A percentile compares a stretch with the other conserved stretches of the same genome.
These are phyloP conservation scores for Nylanderia fulva DNA, from an alignment of 1,140 invertebrate species.

Conservation along the genomic window DNA sequence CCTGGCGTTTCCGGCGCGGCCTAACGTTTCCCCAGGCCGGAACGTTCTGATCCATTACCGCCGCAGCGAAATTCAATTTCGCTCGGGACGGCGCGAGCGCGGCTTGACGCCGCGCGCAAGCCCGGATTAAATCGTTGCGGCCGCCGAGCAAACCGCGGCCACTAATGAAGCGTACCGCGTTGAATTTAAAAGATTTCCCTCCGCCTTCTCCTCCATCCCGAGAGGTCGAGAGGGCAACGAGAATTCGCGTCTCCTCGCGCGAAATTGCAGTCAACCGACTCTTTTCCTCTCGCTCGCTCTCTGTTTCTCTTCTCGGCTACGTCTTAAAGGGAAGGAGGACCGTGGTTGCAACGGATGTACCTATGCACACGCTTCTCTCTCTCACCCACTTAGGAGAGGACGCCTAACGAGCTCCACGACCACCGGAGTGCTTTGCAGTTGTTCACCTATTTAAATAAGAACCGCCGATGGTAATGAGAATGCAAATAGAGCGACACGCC, in stretches of 20 bases:
- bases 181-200: conserved; percentile 71
- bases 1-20: conserved; percentile 37
- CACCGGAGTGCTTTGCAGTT: conserved; percentile 69
- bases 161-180: conserved; percentile 72
- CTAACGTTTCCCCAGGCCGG: conserved; percentile 31
- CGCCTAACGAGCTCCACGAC: conserved; percentile 63
- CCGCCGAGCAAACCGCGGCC: conserved; percentile 64
- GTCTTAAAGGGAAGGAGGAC: background rate
- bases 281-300: background rate
- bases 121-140: conserved; percentile 78
- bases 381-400: background rate
- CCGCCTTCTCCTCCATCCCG: too few relatives aligned
- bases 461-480: conserved; percentile 79
- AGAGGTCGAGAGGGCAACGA: conserved; percentile 37
- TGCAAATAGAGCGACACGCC: conserved; percentile 76
- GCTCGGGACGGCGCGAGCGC: conserved; percentile 38
- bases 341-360: conserved; percentile 32
- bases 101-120: conserved; percentile 59
- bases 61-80: conserved; percentile 77
- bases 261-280: conserved; percentile 58
- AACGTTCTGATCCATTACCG: conserved; percentile 73
- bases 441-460: conserved; percentile 79
- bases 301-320: background rate
- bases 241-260: conserved; percentile 15
- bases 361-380: conserved; percentile 18